phyloP scores from a whole-genome alignment of 30 jellyfish, hydroid and myxozoan species.

The Aurelia sp. region DNA sequence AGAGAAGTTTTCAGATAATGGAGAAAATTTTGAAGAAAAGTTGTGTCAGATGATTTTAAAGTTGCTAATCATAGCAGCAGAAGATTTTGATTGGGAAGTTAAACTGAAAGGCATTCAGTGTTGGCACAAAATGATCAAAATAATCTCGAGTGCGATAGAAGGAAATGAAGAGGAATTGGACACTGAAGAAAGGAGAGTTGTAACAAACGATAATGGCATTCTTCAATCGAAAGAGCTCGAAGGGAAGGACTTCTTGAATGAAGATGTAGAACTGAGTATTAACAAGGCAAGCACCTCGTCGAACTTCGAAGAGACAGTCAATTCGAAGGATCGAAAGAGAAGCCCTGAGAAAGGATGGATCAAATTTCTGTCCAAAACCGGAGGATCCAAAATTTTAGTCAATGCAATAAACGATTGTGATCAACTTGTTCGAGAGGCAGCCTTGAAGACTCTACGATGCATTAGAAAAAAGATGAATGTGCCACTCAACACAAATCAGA shows the following conservation, averaged over 20 bases:
- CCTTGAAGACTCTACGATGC: constrained; percentile 5
- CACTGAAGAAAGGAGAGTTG: neutral
- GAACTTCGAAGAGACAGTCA: neutral
- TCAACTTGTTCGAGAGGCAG: constrained; percentile 43
- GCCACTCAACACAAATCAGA: neutral
- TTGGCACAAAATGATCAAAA: constrained; percentile 30
- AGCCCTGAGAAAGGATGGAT: neutral
- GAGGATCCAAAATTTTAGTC: constrained; percentile 41
- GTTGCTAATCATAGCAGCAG: constrained; percentile 17
- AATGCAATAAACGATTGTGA: constrained; percentile 56
- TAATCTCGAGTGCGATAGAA: neutral
- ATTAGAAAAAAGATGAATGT: neutral
- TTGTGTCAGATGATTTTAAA: constrained; percentile 16
- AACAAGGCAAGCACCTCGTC: neutral
- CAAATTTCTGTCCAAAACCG: constrained; percentile 2
- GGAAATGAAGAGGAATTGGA: neutral
- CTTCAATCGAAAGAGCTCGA: neutral
- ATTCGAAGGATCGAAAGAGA: neutral
- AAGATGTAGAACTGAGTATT: neutral
- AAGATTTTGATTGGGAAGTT: constrained; percentile 67
- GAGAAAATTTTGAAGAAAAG: neutral
- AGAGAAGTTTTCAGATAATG: neutral
- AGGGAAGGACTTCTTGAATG: no score
- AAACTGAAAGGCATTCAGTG: constrained; percentile 58
- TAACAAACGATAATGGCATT: neutral